Evolutionary conservation across 2,113 vertebrate genomes (phyloP).

Genomic region (Myotis davidii): DNA sequence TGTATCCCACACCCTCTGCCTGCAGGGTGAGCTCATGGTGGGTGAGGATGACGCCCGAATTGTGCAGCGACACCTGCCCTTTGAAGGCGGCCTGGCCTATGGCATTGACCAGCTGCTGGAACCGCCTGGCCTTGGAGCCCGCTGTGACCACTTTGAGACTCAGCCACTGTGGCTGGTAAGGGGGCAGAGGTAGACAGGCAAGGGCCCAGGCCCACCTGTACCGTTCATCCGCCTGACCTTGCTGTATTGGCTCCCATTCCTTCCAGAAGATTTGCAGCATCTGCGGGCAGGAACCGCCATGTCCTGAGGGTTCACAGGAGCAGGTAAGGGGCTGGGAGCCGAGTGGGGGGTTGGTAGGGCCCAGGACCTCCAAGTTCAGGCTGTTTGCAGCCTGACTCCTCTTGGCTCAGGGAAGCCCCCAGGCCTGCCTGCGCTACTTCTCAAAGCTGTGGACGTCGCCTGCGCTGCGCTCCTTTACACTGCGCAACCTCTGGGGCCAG

Average conservation of each 20-base stretch:
- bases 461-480: neutral
- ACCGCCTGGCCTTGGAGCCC: slow-evolving; percentile 92
- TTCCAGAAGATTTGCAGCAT: slow-evolving; percentile 35
- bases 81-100: slow-evolving; percentile 90
- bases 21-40: slow-evolving; percentile 90
- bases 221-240: neutral
- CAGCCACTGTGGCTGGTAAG: slow-evolving; percentile 75
- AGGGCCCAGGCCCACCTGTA: neutral
- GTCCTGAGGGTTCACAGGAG: slow-evolving; percentile 65
- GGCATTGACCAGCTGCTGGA: slow-evolving; percentile 94
- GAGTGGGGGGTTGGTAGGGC: neutral
- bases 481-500: neutral
- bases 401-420: slow-evolving; percentile 62
- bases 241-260: neutral
- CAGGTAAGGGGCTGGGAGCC: slow-evolving; percentile 47
- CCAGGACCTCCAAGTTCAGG: neutral
- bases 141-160: slow-evolving; percentile 88
- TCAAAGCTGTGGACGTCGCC: slow-evolving; percentile 44
- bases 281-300: slow-evolving; percentile 64
- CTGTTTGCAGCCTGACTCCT: neutral
- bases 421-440: slow-evolving; percentile 66
- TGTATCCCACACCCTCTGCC: neutral
- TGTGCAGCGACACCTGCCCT: slow-evolving; percentile 89
- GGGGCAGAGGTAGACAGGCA: neutral
- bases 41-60: slow-evolving; percentile 86